Conservation (phyloP, 2,797 vertebrate species). For the Galaxias olidus region DNA sequence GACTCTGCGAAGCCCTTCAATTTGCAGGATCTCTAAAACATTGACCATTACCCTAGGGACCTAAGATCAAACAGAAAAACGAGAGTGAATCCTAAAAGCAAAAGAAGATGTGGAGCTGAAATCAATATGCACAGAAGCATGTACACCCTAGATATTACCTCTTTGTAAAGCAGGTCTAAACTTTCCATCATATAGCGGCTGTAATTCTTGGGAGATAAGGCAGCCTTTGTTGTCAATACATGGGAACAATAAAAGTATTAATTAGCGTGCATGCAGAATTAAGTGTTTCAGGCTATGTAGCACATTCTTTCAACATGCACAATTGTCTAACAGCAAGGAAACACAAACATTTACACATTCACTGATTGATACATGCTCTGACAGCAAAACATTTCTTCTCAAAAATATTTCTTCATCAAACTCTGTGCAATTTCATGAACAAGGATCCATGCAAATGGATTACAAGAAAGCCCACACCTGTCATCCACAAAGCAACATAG, state of each 20-base stretch:
- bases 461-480: neutral
- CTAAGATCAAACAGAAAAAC: constrained; percentile 56
- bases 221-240: constrained; percentile 64
- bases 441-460: neutral
- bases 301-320: too few relatives aligned
- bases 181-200: constrained; percentile 74
- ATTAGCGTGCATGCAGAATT: constrained; percentile 14
- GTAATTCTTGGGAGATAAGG: constrained; percentile 75
- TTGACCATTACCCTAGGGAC: constrained; percentile 87
- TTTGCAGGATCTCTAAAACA: constrained; percentile 82
- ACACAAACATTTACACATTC: too few relatives aligned
- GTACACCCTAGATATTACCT: constrained; percentile 69
- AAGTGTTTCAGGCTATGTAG: neutral
- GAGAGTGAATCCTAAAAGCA: neutral
- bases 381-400: too few relatives aligned
- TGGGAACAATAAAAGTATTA: constrained; percentile 4
- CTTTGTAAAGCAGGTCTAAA: constrained; percentile 81
- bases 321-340: too few relatives aligned
- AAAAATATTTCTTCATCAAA: too few relatives aligned
- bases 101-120: too few relatives aligned
- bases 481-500: constrained; percentile 15
- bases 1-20: constrained; percentile 77
- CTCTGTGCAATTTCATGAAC: neutral
- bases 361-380: too few relatives aligned
- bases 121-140: neutral